phyloP scores from a whole-genome alignment of 2,888 invertebrate genomes.

The Patella depressa region DNA sequence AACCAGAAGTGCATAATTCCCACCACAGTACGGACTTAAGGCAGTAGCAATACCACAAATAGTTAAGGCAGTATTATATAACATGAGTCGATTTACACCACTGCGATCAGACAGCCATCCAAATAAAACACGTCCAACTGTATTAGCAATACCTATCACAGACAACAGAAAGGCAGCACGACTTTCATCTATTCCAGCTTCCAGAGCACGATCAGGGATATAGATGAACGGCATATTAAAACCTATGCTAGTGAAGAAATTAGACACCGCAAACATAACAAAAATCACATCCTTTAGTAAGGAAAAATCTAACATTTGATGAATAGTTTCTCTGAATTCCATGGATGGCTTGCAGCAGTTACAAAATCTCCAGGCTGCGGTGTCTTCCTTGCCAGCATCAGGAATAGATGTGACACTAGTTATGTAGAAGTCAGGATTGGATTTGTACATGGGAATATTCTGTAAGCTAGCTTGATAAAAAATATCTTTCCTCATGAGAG shows the following conservation, averaged over 20 bases:
- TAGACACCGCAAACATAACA: conserved; percentile 87
- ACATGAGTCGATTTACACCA: conserved; percentile 89
- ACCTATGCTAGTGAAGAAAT: conserved; percentile 90
- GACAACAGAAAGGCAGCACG: conserved; percentile 82
- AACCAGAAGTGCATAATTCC: conserved; percentile 81
- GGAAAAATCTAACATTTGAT: conserved; percentile 85
- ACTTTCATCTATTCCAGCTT: conserved; percentile 63
- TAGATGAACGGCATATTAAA: conserved; percentile 96
- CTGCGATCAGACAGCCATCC: conserved; percentile 65
- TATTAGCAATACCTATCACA: conserved; percentile 92
- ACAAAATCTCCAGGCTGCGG: conserved; percentile 40
- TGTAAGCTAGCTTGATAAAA: conserved; percentile 87
- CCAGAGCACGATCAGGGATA: conserved; percentile 80
- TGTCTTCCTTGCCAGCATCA: conserved; percentile 37
- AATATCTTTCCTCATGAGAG: conserved; percentile 84
- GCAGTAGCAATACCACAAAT: conserved; percentile 90
- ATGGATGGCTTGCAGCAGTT: conserved; percentile 37
- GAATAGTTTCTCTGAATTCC: conserved; percentile 52
- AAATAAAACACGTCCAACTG: conserved; percentile 85
- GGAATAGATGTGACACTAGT: conserved; percentile 67
- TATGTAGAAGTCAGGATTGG: conserved; percentile 67
- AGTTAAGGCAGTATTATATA: conserved; percentile 91
- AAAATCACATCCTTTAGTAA: conserved; percentile 90
- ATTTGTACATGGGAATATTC: conserved; percentile 73
- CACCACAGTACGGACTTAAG: conserved; percentile 81